Conservation (phyloP, 2,888 invertebrate genomes). For the Spilosoma lubricipeda region DNA sequence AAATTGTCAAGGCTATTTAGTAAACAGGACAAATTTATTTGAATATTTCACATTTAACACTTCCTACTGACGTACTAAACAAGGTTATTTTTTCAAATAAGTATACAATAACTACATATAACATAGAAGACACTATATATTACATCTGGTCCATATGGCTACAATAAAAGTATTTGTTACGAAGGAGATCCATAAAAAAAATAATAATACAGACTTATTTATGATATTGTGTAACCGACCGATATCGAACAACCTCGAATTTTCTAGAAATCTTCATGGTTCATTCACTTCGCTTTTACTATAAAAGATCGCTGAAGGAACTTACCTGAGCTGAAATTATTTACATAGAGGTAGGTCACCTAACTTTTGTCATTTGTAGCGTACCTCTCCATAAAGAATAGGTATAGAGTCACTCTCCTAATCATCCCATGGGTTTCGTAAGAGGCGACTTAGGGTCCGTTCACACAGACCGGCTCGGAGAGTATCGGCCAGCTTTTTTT, state of each 20-base stretch:
- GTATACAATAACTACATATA: not conserved
- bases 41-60: not conserved
- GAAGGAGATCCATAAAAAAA: not conserved
- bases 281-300: not conserved
- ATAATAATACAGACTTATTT: not conserved
- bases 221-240: not conserved
- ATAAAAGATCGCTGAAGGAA: not conserved
- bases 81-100: not conserved
- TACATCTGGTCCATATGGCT: not conserved
- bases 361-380: not conserved
- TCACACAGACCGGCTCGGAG: too few relatives aligned
- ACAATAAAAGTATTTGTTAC: not conserved
- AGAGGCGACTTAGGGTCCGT: too few relatives aligned
- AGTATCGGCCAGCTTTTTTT: too few relatives aligned
- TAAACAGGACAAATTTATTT: constrained; percentile 7
- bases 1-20: not conserved
- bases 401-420: too few relatives aligned
- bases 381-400: not conserved
- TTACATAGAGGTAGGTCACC: not conserved
- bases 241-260: not conserved
- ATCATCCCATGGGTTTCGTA: too few relatives aligned
- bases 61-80: constrained; percentile 2
- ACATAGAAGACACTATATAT: not conserved
- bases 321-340: not conserved
- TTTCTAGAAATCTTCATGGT: not conserved